phyloP scores from a whole-genome alignment of 2,888 invertebrate species.

The Sturmia bella region DNA sequence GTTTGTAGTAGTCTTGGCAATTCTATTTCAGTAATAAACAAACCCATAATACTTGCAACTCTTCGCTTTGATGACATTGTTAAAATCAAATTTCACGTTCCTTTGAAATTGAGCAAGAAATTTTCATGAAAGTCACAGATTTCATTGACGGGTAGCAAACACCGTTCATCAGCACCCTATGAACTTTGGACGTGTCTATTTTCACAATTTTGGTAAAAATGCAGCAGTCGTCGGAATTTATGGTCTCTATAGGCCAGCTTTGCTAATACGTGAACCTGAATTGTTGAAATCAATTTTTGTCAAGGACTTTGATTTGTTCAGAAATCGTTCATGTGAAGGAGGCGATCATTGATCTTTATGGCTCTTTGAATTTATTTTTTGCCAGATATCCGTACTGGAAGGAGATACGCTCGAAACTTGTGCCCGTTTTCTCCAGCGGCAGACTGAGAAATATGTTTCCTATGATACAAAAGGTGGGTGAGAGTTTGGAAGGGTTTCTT shows the following conservation, averaged over 20 bases:
- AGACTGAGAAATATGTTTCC: slow-evolving; percentile 78
- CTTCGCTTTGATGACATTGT: too few species aligned
- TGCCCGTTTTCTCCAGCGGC: slow-evolving; percentile 74
- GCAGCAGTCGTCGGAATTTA: slow-evolving; percentile 77
- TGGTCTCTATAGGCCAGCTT: slow-evolving; percentile 81
- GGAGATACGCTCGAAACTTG: slow-evolving; percentile 75
- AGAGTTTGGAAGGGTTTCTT: slow-evolving; percentile 72
- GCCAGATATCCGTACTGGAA: slow-evolving; percentile 76
- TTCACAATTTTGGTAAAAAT: too few species aligned
- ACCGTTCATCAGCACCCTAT: too few species aligned
- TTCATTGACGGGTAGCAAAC: too few species aligned
- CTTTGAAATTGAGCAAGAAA: too few species aligned
- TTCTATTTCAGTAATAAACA: too few species aligned
- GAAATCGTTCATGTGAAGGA: slow-evolving; percentile 76
- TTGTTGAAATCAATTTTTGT: slow-evolving; percentile 81
- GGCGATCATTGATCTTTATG: slow-evolving; percentile 74
- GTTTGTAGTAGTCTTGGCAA: too few species aligned
- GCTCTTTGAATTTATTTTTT: slow-evolving; percentile 75
- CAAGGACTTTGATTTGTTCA: slow-evolving; percentile 76
- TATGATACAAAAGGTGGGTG: slow-evolving; percentile 71
- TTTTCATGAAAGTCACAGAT: too few species aligned
- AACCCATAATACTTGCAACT: too few species aligned
- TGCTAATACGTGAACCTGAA: slow-evolving; percentile 81
- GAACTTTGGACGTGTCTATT: too few species aligned
- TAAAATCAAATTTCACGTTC: too few species aligned